A percentile compares a stretch with the other conserved stretches of the same genome.
These are phyloP conservation scores for Prunella himalayana DNA, from an alignment of 2,113 vertebrate genomes.

Conservation along the genomic window DNA sequence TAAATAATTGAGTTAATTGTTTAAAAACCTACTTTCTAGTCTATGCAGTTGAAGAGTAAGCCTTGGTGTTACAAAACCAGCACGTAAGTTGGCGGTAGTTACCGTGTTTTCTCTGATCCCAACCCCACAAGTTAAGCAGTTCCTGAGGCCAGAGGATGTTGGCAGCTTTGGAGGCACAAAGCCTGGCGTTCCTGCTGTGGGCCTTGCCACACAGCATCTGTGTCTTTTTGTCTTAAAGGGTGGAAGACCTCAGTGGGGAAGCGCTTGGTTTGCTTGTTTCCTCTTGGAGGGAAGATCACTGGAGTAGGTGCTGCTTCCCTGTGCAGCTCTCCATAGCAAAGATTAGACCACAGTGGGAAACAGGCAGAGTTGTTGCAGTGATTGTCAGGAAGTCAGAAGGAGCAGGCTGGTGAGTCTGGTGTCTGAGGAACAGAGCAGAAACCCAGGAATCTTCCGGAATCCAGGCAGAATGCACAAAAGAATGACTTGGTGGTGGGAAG, in stretches of 20 bases:
- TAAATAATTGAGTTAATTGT: not conserved
- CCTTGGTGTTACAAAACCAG: not conserved
- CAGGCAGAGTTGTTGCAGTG: not conserved
- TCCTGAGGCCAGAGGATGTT: not conserved
- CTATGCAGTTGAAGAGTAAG: not conserved
- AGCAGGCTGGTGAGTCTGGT: not conserved
- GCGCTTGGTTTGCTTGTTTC: not conserved
- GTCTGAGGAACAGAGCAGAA: not conserved
- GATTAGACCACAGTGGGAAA: not conserved
- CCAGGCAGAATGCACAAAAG: not conserved
- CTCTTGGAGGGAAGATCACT: not conserved
- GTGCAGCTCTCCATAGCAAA: rapidly evolving
- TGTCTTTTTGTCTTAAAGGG: not conserved
- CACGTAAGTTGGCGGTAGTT: not conserved
- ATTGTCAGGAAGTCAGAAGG: not conserved
- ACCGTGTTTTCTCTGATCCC: not conserved
- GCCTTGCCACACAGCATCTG: not conserved
- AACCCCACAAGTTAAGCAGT: not conserved
- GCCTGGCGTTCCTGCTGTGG: rapidly evolving
- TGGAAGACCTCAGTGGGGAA: not conserved
- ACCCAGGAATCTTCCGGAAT: not conserved
- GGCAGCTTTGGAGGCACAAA: not conserved
- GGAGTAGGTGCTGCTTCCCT: not conserved
- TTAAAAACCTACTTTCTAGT: not conserved
- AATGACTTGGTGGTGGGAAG: not conserved